Base-by-base conservation (phyloP, 2,888 invertebrate genomes). In the Pyrrhosoma nymphula region DNA sequence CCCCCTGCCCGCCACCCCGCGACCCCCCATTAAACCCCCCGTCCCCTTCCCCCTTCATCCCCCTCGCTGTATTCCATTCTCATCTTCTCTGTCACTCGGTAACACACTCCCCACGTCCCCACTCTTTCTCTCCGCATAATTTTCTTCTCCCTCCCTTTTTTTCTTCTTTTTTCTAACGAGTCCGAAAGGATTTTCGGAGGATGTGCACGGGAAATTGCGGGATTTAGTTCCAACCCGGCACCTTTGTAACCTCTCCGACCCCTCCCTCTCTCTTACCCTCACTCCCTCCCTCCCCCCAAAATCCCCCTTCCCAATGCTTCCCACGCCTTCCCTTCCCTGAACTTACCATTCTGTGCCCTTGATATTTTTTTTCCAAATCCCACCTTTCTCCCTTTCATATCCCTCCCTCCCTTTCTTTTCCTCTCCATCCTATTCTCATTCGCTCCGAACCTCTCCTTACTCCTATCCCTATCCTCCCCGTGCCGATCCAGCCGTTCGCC, bases 161-260 rank as follows among this genome's bases (percentile, higher is more conserved):
- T 82, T 69, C 30, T 82, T 82, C 16, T 8, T 82, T 82, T 82
- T 82, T 35, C 35, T 82, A 82, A 82, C 82, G 82, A 82, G 35
- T 82, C 60, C 82, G 82, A 82, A 82, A 82, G 82, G 82, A 82
- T 82, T 82, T 82, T 82, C 82, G 35, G 35, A 82, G 82, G 82
- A 82, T 82, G 35, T 82, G 82, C 35, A 0, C 82, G 35, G 30
- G 30, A 69, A 82, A 82, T 82, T 35, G 82, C 16, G 82, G 82
- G 82, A 82, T 82, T 82, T 82, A 82, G 30, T 35, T 82, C 82
- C 35, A 35, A 35, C 82, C 16, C 14, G 82, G 16, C 35, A 16
- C 82, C 82, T 82, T 35, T 82, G 82, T 82, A 82, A 35, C 82
- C 82, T n/a, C n/a, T n/a, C n/a, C n/a, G n/a, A 35, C 82, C 35